Percentiles rank a stretch among this genome's conserved stretches.
Conservation (phyloP, 2,888 invertebrate genomes). For the Apotomis turbidana region DNA sequence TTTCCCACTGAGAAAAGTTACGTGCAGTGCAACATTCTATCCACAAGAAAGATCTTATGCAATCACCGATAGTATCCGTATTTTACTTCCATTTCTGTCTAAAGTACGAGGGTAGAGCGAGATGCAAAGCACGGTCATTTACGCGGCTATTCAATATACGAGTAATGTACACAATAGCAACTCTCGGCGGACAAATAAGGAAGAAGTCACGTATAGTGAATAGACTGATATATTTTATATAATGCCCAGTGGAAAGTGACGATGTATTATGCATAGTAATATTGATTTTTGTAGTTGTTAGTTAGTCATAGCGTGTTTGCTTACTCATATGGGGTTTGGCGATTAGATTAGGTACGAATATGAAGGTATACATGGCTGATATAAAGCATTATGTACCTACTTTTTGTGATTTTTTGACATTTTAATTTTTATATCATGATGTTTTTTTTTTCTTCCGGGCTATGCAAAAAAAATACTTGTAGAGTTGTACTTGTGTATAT, state of each 20-base stretch:
- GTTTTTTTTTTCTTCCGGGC: no score
- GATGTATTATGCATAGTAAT: constrained; percentile 37
- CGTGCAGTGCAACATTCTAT: constrained; percentile 3
- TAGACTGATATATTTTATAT: constrained; percentile 36
- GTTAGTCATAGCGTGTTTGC: constrained; percentile 15
- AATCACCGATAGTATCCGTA: constrained; percentile 9
- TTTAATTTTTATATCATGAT: no score
- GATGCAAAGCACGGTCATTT: constrained; percentile 25
- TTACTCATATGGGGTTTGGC: constrained; percentile 30
- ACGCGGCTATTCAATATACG: constrained; percentile 16
- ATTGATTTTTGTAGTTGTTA: constrained; percentile 29
- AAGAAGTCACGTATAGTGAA: constrained; percentile 49
- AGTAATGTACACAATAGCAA: constrained; percentile 21
- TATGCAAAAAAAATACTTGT: no score
- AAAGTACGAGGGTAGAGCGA: constrained; percentile 1
- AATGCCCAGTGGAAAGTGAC: constrained; percentile 41
- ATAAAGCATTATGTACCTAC: no score
- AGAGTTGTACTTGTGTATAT: no score
- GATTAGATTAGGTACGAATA: constrained; percentile 19
- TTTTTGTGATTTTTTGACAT: not conserved
- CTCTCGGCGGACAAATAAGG: constrained; percentile 51
- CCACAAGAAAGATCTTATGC: constrained; percentile 18
- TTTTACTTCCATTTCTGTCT: constrained; percentile 11
- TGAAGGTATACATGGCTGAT: not conserved
- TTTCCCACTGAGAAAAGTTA: constrained; percentile 18